Evolutionary conservation across 2,888 invertebrate species (phyloP).

Genomic region (Agrotis ipsilon): DNA sequence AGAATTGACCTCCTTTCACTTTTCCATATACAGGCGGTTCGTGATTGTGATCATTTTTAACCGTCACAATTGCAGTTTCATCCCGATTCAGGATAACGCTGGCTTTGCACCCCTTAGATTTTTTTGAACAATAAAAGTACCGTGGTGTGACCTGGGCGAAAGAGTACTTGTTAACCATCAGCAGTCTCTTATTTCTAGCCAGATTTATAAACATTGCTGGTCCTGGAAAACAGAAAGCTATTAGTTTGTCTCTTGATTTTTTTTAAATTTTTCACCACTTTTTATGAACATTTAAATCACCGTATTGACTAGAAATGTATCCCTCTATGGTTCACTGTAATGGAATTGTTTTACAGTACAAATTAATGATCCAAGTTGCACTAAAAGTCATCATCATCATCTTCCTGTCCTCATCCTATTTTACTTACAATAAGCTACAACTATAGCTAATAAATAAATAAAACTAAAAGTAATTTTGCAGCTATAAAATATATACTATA

Average conservation of each 20-base stretch:
- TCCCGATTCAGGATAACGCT: conserved; percentile 32
- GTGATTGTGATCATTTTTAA: conserved; percentile 42
- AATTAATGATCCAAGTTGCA: too few relatives aligned
- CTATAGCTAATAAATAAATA: too few relatives aligned
- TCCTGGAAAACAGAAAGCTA: conserved; percentile 20
- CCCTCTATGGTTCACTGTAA: too few relatives aligned
- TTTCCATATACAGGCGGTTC: conserved; percentile 26
- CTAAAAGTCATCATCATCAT: too few relatives aligned
- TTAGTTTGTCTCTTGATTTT: neutral
- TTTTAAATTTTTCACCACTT: neutral
- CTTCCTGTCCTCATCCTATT: too few relatives aligned
- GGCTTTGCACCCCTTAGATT: conserved; percentile 41
- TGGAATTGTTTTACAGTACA: too few relatives aligned
- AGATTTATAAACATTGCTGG: conserved; percentile 29
- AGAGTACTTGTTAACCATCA: conserved; percentile 54
- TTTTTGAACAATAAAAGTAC: conserved; percentile 54
- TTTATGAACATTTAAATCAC: too few relatives aligned
- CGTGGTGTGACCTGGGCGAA: conserved; percentile 37
- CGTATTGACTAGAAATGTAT: too few relatives aligned
- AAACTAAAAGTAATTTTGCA: too few relatives aligned
- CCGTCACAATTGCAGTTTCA: conserved; percentile 1
- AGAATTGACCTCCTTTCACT: neutral
- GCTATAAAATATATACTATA: too few relatives aligned
- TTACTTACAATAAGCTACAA: too few relatives aligned
- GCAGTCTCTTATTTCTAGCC: conserved; percentile 23